Percentiles rank a stretch among this genome's conserved stretches.
These are phyloP conservation scores for Oxyteleia sp. DNA, from an alignment of 2,888 invertebrate genomes.

Conservation along the genomic window DNA sequence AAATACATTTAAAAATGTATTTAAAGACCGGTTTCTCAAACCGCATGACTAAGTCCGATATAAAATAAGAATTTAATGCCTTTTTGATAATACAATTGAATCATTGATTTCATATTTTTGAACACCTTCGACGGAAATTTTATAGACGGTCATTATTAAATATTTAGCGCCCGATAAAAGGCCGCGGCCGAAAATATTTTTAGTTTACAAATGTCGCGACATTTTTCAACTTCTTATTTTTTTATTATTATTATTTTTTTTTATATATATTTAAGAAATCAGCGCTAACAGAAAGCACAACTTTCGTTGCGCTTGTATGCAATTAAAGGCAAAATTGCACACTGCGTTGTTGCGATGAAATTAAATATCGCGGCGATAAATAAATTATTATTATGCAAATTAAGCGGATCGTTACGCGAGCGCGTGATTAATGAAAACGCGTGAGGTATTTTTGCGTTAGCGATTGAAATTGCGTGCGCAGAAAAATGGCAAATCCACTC, in stretches of 20 bases:
- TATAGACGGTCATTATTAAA: slow-evolving; percentile 8
- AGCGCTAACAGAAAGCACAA: too few relatives aligned
- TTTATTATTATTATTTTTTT: too few relatives aligned
- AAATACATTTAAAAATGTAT: slow-evolving; percentile 31
- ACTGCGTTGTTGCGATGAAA: background rate
- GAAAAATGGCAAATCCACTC: slow-evolving; percentile 44
- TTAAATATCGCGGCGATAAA: background rate
- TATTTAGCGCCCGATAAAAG: slow-evolving; percentile 1
- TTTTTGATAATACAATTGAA: slow-evolving; percentile 33
- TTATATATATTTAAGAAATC: too few relatives aligned
- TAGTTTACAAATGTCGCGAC: background rate
- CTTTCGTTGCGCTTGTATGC: too few relatives aligned
- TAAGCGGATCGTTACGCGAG: too few relatives aligned
- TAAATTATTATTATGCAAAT: too few relatives aligned
- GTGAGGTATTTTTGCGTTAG: background rate
- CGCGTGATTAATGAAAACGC: background rate
- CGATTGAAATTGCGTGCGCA: slow-evolving; percentile 13
- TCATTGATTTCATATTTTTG: slow-evolving; percentile 22
- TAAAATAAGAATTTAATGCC: slow-evolving; percentile 40
- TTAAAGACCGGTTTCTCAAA: slow-evolving; percentile 19
- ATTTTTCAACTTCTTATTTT: too few relatives aligned
- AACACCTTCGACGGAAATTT: slow-evolving; percentile 1
- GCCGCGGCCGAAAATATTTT: background rate
- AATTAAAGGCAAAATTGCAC: background rate
- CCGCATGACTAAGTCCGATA: slow-evolving; percentile 6